Evolutionary conservation across 2,888 invertebrate species (phyloP).

Genomic region (Caenorhabditis afra): DNA sequence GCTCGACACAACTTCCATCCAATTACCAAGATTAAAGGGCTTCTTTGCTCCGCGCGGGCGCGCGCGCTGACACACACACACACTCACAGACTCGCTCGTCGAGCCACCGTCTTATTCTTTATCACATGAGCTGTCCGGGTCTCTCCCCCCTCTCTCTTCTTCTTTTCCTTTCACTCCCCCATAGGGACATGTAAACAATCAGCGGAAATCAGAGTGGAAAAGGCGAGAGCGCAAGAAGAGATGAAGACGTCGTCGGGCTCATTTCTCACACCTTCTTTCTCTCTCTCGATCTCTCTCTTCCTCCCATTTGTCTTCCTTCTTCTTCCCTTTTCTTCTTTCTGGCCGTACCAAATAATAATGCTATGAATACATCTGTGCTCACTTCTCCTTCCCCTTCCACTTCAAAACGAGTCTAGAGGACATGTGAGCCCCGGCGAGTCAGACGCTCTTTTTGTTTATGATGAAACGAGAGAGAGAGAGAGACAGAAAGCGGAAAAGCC

Average conservation of each 20-base stretch:
- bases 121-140: slow-evolving; percentile 19
- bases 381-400: not conserved
- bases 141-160: not conserved
- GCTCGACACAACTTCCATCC: slow-evolving; percentile 10
- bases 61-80: too few species aligned
- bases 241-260: not conserved
- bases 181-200: slow-evolving; percentile 28
- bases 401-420: slow-evolving; percentile 5
- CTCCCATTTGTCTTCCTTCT: slow-evolving; percentile 38
- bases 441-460: slow-evolving; percentile 49
- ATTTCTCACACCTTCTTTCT: slow-evolving; percentile 9
- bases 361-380: slow-evolving; percentile 48
- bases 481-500: not conserved
- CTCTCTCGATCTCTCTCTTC: slow-evolving; percentile 12
- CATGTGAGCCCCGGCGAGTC: slow-evolving; percentile 23
- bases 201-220: slow-evolving; percentile 26
- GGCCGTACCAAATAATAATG: slow-evolving; percentile 51
- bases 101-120: slow-evolving; percentile 3
- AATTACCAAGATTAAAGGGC: slow-evolving; percentile 36
- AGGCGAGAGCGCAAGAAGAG: slow-evolving; percentile 2
- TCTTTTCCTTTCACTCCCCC: not conserved
- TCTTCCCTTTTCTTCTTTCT: slow-evolving; percentile 5
- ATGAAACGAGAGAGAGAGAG: slow-evolving; percentile 21
- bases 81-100: too few species aligned
- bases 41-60: not conserved